Conservation (phyloP, 2,888 invertebrate genomes). For the Eilema griseolum region DNA sequence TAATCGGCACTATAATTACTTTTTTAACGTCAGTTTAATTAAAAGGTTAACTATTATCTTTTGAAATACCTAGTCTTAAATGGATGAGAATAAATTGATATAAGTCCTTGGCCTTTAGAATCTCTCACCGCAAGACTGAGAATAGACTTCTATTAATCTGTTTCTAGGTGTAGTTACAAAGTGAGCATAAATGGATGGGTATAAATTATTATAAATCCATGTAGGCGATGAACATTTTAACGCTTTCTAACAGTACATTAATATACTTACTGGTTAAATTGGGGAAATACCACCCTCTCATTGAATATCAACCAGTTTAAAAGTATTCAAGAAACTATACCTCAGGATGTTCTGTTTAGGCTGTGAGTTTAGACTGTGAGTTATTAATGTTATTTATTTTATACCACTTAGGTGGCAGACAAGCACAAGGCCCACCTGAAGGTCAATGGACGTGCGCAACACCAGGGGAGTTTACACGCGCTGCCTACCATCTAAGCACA, state of each 20-base stretch:
- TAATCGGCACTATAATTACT: neutral
- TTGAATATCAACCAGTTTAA: no score
- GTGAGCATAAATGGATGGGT: neutral
- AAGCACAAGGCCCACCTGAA: no score
- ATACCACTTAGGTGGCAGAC: no score
- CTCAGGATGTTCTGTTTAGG: no score
- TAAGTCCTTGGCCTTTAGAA: slow-evolving; percentile 11
- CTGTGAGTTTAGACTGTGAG: no score
- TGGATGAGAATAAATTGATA: slow-evolving; percentile 4
- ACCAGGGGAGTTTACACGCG: no score
- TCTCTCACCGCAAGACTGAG: neutral
- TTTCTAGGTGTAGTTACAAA: neutral
- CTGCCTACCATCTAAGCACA: no score
- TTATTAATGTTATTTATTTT: no score
- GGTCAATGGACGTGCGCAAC: no score
- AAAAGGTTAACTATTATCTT: neutral
- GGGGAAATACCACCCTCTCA: no score
- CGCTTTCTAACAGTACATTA: neutral
- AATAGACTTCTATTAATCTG: neutral
- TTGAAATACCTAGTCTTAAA: slow-evolving; percentile 7
- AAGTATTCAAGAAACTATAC: no score
- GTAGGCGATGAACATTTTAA: neutral
- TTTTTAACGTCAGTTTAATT: slow-evolving; percentile 3
- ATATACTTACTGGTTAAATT: no score
- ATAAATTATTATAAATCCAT: neutral